Percentiles rank a stretch among this genome's conserved stretches.
Conservation (phyloP, 2,797 vertebrate genomes). For the Dendrocincla fuliginosa region DNA sequence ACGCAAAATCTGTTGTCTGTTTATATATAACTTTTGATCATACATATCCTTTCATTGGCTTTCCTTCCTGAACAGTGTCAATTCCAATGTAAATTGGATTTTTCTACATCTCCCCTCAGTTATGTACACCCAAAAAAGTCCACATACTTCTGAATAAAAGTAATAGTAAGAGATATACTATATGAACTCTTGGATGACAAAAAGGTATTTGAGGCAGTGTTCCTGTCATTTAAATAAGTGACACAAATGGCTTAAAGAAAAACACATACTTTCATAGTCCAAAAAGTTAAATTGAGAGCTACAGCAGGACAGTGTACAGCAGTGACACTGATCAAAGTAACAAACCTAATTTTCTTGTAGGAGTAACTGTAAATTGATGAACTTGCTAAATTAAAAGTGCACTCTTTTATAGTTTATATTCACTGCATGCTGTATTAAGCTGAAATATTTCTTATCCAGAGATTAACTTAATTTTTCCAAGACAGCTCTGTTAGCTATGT, state of each 20-base stretch:
- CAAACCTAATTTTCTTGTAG: not conserved
- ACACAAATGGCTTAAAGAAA: not conserved
- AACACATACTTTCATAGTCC: not conserved
- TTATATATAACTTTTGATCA: not conserved
- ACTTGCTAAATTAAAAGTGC: not conserved
- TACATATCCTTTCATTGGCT: not conserved
- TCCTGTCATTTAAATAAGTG: not conserved
- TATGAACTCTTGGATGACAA: not conserved
- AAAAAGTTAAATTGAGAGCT: not conserved
- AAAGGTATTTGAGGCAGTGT: not conserved
- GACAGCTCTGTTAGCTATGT: not conserved
- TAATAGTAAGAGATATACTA: not conserved
- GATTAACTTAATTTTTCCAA: not conserved
- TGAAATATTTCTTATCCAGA: not conserved
- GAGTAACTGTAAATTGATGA: not conserved
- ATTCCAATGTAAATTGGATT: not conserved
- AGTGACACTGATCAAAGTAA: not conserved
- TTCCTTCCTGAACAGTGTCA: not conserved
- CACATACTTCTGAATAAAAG: not conserved
- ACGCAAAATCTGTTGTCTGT: not conserved
- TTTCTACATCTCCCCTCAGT: not conserved
- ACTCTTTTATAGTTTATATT: not conserved
- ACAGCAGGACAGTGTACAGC: not conserved
- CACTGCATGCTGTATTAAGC: not conserved
- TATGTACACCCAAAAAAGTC: not conserved